A percentile compares a stretch with the other conserved stretches of the same genome.
Conservation (phyloP, 2,797 vertebrate species). For the Okamejei kenojei region DNA sequence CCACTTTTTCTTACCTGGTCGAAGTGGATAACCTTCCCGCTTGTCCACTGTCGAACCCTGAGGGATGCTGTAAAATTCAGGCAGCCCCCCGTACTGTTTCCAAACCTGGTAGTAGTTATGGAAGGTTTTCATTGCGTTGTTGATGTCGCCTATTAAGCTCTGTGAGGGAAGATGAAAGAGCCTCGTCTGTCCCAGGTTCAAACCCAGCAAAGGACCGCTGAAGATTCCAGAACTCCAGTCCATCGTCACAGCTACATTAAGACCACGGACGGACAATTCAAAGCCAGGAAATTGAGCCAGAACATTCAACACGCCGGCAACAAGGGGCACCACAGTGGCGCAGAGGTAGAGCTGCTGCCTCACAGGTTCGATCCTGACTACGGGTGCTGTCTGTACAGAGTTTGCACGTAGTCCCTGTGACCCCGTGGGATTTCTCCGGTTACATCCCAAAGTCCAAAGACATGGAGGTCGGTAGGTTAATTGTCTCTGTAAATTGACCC, state of each 20-base stretch:
- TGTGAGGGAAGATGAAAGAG: slow-evolving; percentile 46
- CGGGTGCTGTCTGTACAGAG: too few species aligned
- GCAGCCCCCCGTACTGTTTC: slow-evolving; percentile 93
- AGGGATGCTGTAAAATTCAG: slow-evolving; percentile 96
- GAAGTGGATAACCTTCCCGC: slow-evolving; percentile 87
- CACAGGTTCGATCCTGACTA: too few species aligned
- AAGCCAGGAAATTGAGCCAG: background rate
- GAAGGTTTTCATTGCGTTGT: slow-evolving; percentile 82
- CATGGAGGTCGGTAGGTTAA: too few species aligned
- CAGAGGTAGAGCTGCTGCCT: too few species aligned
- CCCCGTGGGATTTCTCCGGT: too few species aligned
- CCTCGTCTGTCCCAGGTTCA: background rate
- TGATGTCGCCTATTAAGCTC: slow-evolving; percentile 85
- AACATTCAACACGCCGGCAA: too few species aligned
- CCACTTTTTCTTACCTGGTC: slow-evolving; percentile 66
- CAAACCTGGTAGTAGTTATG: slow-evolving; percentile 94
- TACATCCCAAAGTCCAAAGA: too few species aligned
- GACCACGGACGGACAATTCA: background rate
- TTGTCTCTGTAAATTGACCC: too few species aligned
- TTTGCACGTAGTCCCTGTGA: too few species aligned
- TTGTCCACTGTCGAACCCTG: slow-evolving; percentile 95
- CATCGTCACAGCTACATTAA: background rate
- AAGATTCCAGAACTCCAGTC: background rate
- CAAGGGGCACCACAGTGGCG: too few species aligned
- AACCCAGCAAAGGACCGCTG: background rate